Base-by-base conservation (phyloP, 1,140 invertebrate species). In the Proctacanthus coquilletti region DNA sequence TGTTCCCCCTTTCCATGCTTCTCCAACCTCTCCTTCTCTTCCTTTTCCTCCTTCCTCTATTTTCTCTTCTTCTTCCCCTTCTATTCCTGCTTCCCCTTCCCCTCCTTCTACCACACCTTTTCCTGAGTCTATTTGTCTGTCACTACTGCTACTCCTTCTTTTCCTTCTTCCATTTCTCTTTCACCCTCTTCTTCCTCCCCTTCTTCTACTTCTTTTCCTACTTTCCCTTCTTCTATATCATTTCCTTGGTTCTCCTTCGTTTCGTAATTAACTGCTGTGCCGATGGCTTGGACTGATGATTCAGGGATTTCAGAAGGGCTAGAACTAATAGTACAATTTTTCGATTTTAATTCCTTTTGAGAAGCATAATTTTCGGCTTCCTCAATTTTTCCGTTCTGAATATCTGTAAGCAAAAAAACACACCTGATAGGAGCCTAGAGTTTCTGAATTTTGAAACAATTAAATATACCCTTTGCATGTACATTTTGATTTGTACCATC, bases 141-240 rank as follows among this genome's bases (percentile, higher is more conserved):
- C 20, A 18, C 29, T 29, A 36, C 2, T 17, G 21, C 34, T 38
- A 27, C 5, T 33, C 45, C 23, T 18, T 42, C 35, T 38, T 39
- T 35, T 10, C 18, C 23, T 11, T 37, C 40, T 37, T 47, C 47
- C n/a, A 41, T 41, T 21, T 37, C 44, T 39, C 42, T 40, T 10
- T 43, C 49, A 43, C 47, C 49, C 21, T 52, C 25, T 36, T 44
- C 47, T 36, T 41, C 45, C 14, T 44, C 46, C 33, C 42, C 18
- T 6, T 19, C 36, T 32, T 38, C 38, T 38, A 39, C 39, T 23
- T 45, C 42, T 39, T 46, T 44, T 29, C 30, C 42, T 20, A 20
- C 40, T 5, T 27, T 21, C 6, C 23, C 17, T 38, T 17, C 23
- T 17, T 29, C 23, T 9, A 13, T 21, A 5, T 18, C 11, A 11